A percentile compares a stretch with the other conserved stretches of the same genome.
phyloP scores from a whole-genome alignment of 2,888 invertebrate genomes.

The Apocheima hispidaria region DNA sequence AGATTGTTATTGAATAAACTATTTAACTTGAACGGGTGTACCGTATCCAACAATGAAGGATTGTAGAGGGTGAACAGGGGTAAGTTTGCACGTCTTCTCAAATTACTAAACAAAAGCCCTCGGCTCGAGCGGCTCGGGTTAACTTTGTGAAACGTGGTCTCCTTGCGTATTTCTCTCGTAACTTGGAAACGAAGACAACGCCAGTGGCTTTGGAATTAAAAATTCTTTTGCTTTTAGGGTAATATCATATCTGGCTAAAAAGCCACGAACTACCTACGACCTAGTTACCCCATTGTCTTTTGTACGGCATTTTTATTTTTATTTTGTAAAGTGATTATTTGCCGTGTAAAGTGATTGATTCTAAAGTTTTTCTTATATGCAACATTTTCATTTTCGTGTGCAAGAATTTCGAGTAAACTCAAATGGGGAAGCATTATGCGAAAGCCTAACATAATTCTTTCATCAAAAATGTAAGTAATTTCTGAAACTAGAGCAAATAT shows the following conservation, averaged over 20 bases:
- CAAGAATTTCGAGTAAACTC: neutral
- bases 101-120: constrained; percentile 66
- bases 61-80: constrained; percentile 25
- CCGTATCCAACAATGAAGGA: constrained; percentile 43
- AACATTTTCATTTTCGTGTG: neutral
- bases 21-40: constrained; percentile 42
- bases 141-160: constrained; percentile 58
- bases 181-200: constrained; percentile 48
- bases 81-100: constrained; percentile 53
- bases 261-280: constrained; percentile 4
- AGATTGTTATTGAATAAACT: constrained; percentile 28
- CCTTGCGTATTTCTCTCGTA: constrained; percentile 49
- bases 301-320: constrained; percentile 3
- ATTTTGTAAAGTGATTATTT: constrained; percentile 4
- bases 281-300: constrained; percentile 7
- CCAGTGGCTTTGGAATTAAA: constrained; percentile 49
- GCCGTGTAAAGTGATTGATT: neutral
- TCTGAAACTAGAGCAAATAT: constrained; percentile 45
- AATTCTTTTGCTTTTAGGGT: neutral
- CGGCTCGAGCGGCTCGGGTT: constrained; percentile 45
- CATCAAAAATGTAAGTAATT: constrained; percentile 35
- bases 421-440: neutral
- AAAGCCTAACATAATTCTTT: constrained; percentile 13
- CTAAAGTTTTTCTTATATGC: neutral
- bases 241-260: neutral